Evolutionary conservation across 1,140 invertebrate genomes (phyloP).

Genomic region (Homarus americanus): DNA sequence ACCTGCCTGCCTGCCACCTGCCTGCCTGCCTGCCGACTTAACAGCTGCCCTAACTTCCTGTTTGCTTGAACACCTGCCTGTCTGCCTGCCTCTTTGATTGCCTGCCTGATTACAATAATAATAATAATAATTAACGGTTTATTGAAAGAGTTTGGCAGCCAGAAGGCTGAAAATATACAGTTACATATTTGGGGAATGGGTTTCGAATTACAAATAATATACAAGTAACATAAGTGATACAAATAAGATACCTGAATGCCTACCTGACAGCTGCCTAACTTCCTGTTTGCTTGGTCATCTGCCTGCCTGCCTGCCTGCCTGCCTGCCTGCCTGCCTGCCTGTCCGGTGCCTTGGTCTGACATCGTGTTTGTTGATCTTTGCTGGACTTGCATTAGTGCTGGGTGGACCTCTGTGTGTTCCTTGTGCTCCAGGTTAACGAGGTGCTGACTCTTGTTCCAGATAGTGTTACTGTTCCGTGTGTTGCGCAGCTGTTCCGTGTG

Average conservation of each 20-base stretch:
- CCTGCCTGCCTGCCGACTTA: neutral
- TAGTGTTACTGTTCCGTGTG: neutral
- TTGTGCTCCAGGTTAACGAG: neutral
- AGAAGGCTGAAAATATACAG: too few species aligned
- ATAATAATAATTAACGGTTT: too few species aligned
- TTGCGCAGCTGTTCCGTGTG: neutral
- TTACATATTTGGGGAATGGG: too few species aligned
- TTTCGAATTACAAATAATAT: too few species aligned
- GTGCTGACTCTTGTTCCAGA: neutral
- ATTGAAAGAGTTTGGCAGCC: too few species aligned
- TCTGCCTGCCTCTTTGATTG: too few species aligned
- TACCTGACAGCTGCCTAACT: too few species aligned
- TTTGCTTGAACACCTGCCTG: too few species aligned
- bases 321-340: neutral
- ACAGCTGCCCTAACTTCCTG: too few species aligned
- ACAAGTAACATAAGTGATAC: too few species aligned
- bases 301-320: neutral
- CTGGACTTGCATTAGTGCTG: slow-evolving; percentile 13
- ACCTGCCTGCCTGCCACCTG: neutral
- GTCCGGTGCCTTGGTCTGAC: neutral
- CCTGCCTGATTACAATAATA: neutral
- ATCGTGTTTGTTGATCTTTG: slow-evolving; percentile 18
- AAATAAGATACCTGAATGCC: too few species aligned
- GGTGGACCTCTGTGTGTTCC: neutral
- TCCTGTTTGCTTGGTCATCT: too few species aligned